These are phyloP conservation scores for Metallyticus violacea DNA, from an alignment of 2,888 invertebrate genomes.

Conservation along the genomic window DNA sequence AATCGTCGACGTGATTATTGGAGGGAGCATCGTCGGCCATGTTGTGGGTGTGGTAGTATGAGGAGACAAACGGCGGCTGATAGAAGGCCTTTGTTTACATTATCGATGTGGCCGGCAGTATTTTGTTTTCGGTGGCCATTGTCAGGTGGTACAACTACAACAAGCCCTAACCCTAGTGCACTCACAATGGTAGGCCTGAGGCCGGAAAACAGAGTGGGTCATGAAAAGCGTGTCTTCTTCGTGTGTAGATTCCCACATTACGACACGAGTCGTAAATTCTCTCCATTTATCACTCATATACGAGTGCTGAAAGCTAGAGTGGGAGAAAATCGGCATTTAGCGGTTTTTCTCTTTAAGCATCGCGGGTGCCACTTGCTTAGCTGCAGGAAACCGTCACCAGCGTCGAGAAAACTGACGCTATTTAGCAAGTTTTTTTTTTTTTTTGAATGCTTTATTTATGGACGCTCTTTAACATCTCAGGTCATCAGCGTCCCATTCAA, in stretches of 20 bases:
- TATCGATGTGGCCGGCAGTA: background rate
- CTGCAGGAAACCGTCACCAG: too few species aligned
- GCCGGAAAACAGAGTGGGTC: background rate
- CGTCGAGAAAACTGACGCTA: too few species aligned
- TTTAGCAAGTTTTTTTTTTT: too few species aligned
- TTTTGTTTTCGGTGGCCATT: background rate
- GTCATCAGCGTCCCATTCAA: too few species aligned
- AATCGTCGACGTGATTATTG: background rate
- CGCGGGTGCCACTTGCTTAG: too few species aligned
- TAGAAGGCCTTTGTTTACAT: background rate
- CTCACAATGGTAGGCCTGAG: background rate
- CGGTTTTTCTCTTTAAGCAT: too few species aligned
- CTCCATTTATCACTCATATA: background rate
- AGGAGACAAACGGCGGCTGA: background rate
- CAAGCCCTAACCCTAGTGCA: background rate
- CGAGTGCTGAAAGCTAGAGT: background rate
- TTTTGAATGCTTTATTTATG: too few species aligned
- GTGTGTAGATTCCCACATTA: background rate
- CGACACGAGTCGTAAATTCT: background rate
- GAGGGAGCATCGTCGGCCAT: background rate
- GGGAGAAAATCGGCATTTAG: background rate
- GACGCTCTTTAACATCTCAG: too few species aligned
- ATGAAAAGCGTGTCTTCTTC: background rate
- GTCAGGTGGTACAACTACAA: background rate
- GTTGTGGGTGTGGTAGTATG: background rate